These are phyloP conservation scores for Meles meles DNA, from an alignment of 2,113 vertebrate genomes.

Conservation along the genomic window DNA sequence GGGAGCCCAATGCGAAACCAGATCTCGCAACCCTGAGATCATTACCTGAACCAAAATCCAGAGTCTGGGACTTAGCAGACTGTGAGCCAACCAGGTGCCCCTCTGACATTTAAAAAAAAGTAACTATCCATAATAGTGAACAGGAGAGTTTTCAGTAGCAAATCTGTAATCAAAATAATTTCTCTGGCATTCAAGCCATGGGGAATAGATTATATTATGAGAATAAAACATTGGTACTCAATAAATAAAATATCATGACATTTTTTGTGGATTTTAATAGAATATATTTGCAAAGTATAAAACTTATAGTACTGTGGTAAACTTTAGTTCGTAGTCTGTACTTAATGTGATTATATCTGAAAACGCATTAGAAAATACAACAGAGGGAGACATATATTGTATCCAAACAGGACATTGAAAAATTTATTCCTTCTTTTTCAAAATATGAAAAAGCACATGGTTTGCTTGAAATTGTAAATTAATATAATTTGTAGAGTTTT, in stretches of 20 bases:
- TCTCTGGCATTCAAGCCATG: not conserved
- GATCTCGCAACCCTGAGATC: not conserved
- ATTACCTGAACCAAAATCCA: not conserved
- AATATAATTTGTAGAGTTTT: not conserved
- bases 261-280: not conserved
- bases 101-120: not conserved
- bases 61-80: not conserved
- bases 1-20: not conserved
- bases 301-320: not conserved
- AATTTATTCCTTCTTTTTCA: not conserved
- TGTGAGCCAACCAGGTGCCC: not conserved
- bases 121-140: not conserved
- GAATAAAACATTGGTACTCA: not conserved
- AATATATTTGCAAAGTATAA: not conserved
- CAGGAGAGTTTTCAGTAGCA: not conserved
- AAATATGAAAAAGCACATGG: not conserved
- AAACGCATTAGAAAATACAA: not conserved
- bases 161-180: not conserved
- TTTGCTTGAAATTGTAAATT: not conserved
- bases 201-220: not conserved
- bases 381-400: not conserved
- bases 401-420: not conserved
- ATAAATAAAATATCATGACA: not conserved
- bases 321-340: not conserved
- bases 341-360: not conserved